Percentiles rank a stretch among this genome's conserved stretches.
These are phyloP conservation scores for Cyclargus thomasi DNA, from an alignment of 1,140 invertebrate genomes.

Conservation along the genomic window DNA sequence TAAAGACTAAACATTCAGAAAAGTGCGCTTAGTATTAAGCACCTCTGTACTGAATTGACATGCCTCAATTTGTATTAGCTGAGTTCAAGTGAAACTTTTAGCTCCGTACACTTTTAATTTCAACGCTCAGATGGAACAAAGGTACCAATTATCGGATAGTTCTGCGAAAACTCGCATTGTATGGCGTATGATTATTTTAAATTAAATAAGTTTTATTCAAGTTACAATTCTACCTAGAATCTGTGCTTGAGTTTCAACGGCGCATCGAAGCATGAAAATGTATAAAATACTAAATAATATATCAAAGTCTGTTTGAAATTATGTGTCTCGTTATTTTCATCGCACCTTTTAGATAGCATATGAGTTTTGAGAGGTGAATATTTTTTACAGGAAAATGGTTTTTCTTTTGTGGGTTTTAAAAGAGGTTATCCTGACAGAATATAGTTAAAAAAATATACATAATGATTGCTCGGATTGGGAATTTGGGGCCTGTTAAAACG, in stretches of 20 bases:
- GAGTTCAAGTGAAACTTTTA: slow-evolving; percentile 15
- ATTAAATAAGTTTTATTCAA: neutral
- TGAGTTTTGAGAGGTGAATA: too few species aligned
- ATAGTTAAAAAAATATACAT: neutral
- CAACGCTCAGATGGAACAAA: neutral
- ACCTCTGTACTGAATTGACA: neutral
- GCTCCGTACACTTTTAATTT: slow-evolving; percentile 6
- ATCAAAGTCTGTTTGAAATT: too few species aligned
- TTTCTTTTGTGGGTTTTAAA: neutral
- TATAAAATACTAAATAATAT: too few species aligned
- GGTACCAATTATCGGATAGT: neutral
- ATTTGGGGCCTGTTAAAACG: neutral
- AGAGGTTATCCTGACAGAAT: neutral
- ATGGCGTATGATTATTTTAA: neutral
- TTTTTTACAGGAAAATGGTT: too few species aligned
- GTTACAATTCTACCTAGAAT: neutral
- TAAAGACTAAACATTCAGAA: neutral
- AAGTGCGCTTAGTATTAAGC: neutral
- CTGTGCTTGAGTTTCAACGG: too few species aligned
- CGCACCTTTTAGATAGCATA: too few species aligned
- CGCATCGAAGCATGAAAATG: too few species aligned
- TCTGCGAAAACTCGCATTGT: neutral
- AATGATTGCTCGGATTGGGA: neutral
- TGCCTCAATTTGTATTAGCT: neutral
- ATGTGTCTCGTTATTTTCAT: too few species aligned